Conservation (phyloP, 2,113 vertebrate species). For the Aspidoscelis tigris region DNA sequence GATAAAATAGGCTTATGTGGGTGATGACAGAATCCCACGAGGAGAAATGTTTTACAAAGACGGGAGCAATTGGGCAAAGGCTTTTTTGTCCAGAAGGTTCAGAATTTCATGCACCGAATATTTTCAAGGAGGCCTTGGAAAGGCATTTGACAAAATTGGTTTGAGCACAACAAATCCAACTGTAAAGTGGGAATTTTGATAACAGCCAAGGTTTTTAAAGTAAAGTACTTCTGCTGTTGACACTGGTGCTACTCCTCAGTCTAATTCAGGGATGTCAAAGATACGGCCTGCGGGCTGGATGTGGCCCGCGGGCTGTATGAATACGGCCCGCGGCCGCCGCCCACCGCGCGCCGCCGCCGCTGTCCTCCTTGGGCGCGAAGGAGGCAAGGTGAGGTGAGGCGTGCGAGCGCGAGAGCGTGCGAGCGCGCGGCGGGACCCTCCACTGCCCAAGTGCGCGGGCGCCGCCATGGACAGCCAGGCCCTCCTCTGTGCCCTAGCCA, state of each 20-base stretch:
- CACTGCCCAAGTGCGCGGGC: no score
- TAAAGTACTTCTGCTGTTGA: background rate
- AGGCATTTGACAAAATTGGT: background rate
- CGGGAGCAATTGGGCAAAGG: background rate
- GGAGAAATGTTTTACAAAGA: slow-evolving; percentile 1
- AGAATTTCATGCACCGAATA: background rate
- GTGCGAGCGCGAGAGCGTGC: no score
- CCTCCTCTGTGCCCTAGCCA: no score
- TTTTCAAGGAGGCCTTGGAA: background rate
- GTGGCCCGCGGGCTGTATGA: no score
- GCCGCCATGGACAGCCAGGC: no score
- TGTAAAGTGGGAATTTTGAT: background rate
- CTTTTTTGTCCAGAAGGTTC: background rate
- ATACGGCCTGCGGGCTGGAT: no score
- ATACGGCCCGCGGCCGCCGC: no score
- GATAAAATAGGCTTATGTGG: background rate
- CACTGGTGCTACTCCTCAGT: background rate
- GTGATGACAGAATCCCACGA: background rate
- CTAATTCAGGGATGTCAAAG: background rate
- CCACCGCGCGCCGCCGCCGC: no score
- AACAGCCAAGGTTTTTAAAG: background rate
- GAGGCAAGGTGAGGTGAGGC: no score
- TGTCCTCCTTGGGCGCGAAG: no score
- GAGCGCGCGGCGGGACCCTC: no score
- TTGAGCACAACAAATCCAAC: background rate